Evolutionary conservation across 2,113 vertebrate species (phyloP), one percentile per base, ranked within the genome.

Genomic region (Myiopsitta monachus): DNA sequence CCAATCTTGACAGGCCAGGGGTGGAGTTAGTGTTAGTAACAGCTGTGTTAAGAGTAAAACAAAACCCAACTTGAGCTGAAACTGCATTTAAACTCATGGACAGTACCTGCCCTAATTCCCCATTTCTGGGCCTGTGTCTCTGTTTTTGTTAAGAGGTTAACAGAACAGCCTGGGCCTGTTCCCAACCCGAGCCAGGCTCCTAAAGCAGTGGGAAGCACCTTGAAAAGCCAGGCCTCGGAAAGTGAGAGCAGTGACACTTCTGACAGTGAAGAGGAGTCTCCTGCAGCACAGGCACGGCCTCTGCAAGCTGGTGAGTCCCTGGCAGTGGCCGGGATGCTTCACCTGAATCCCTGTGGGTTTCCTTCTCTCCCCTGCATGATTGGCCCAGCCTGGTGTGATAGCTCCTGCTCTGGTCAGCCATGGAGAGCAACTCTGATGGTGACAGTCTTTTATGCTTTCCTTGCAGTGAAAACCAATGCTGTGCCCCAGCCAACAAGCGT

Each of bases 211-310:
- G 95, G 86, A 27, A 91, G 77, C 78, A 55, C 85, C 88, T 90
- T 81, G 96, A 97, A 97, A 88, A 94, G 75, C 95, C 95, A 43
- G 69, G 92, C 38, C 67, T 97, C 95, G 1, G 95, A 84, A 83
- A 95, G 81, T 7, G 89, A 11, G 46, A 97, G 96, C 88, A 95
- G 90, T 79, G 97, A 96, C 87, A 97, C 95, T 0, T 98, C 98
- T 26, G 97, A 97, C 87, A 98, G 97, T 2, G 97, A 98, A 85
- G 95, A 97, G 47, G 88, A 94, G 70, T 27, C 94, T 33, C 92
- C 97, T 2, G 88, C 39, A 0, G 85, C 94, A 21, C 97, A 95
- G 55, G 55, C 39, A 31, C 83, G 55, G 30, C 49, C 76, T 80
- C 26, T 22, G 1, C 73, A 62, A 77, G 46, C 87, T 81, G 92